A percentile compares a stretch with the other conserved stretches of the same genome.
phyloP scores from a whole-genome alignment of 35 echinoderm and acorn worm genomes.

The Heliocidaris tuberculata region DNA sequence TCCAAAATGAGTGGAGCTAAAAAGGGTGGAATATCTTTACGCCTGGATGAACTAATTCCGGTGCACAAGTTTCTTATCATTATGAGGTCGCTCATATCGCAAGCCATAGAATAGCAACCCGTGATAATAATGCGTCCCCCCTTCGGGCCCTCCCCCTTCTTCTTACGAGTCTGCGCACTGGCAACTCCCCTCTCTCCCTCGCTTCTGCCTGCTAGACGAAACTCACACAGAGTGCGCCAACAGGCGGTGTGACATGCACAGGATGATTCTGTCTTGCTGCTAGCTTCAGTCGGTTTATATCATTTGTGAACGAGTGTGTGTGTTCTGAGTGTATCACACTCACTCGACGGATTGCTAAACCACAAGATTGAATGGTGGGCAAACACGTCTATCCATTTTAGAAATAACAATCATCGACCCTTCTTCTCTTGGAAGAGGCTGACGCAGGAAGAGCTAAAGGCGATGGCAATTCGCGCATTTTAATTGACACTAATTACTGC shows the following conservation, averaged over 20 bases:
- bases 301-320: constrained; percentile 26
- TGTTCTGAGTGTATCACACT: constrained; percentile 49
- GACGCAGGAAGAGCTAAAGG: constrained; percentile 44
- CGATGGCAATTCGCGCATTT: constrained; percentile 67
- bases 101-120: constrained; percentile 38
- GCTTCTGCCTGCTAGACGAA: not conserved
- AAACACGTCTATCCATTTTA: constrained; percentile 60
- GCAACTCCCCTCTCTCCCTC: not conserved
- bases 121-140: constrained; percentile 48
- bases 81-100: constrained; percentile 46
- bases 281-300: constrained; percentile 38
- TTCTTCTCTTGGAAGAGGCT: constrained; percentile 39
- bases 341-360: constrained; percentile 29
- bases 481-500: constrained; percentile 88
- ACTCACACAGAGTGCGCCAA: constrained; percentile 29
- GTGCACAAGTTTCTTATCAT: constrained; percentile 52
- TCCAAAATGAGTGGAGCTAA: constrained; percentile 48
- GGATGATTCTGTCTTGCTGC: constrained; percentile 19
- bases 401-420: constrained; percentile 71
- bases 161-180: constrained; percentile 15
- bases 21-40: constrained; percentile 73
- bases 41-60: constrained; percentile 57
- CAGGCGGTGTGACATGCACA: constrained; percentile 1
- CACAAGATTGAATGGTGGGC: constrained; percentile 50
- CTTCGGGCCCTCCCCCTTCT: constrained; percentile 30